phyloP scores from a whole-genome alignment of 2,888 invertebrate genomes.

The Sipha maydis region DNA sequence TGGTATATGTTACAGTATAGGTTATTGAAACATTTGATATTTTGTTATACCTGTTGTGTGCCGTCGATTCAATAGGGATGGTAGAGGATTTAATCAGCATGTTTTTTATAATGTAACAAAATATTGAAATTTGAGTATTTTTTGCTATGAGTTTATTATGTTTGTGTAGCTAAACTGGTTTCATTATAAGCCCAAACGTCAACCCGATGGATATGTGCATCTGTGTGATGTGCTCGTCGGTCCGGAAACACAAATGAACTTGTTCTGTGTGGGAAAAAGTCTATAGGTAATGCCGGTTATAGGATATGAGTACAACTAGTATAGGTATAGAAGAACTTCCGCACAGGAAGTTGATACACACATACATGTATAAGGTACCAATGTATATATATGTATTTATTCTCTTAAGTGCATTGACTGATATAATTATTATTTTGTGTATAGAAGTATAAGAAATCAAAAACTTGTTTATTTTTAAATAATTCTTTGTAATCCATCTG shows the following conservation, averaged over 20 bases:
- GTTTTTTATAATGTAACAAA: constrained; percentile 14
- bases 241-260: constrained; percentile 61
- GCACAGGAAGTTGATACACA: constrained; percentile 29
- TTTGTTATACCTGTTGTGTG: neutral
- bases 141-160: neutral
- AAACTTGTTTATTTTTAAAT: too few species aligned
- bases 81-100: too few species aligned
- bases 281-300: constrained; percentile 28
- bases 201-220: constrained; percentile 43
- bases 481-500: too few species aligned
- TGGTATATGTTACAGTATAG: too few species aligned
- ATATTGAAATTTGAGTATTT: constrained; percentile 49
- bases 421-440: neutral
- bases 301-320: constrained; percentile 28
- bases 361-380: too few species aligned
- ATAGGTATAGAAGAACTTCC: constrained; percentile 41
- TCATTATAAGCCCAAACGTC: constrained; percentile 23
- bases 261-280: constrained; percentile 56
- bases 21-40: neutral
- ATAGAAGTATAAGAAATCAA: neutral
- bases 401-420: neutral
- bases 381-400: neutral
- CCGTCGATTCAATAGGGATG: too few species aligned
- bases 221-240: constrained; percentile 38
- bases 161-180: constrained; percentile 45